Evolutionary conservation across 2,797 vertebrate species (phyloP).

Genomic region (Gypaetus barbatus): DNA sequence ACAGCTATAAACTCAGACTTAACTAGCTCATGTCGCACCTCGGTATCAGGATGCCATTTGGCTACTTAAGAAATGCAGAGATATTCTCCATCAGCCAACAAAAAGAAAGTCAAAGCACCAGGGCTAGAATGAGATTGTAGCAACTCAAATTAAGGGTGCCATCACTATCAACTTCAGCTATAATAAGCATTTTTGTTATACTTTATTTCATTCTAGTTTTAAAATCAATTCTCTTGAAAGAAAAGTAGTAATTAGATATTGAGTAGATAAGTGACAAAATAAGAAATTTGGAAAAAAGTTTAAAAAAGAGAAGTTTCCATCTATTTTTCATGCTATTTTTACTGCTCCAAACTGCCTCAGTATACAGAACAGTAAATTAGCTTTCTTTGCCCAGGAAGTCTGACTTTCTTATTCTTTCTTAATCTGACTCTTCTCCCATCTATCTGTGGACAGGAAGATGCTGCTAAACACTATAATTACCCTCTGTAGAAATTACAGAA

Average conservation of each 20-base stretch:
- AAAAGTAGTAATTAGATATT: not conserved
- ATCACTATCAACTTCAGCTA: not conserved
- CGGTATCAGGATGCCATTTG: not conserved
- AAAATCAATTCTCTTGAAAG: not conserved
- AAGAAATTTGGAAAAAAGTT: not conserved
- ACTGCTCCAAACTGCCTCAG: not conserved
- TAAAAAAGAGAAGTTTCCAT: not conserved
- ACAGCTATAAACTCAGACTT: not conserved
- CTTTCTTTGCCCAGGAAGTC: not conserved
- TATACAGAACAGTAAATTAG: not conserved
- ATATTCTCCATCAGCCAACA: not conserved
- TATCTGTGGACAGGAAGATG: constrained; percentile 51
- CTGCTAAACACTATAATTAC: constrained; percentile 54
- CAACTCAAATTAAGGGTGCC: not conserved
- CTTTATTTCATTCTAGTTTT: not conserved
- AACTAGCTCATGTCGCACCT: not conserved
- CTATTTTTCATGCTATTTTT: not conserved
- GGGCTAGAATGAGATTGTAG: not conserved
- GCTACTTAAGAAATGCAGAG: not conserved
- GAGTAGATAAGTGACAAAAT: not conserved
- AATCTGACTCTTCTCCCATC: constrained; percentile 32
- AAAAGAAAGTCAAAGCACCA: not conserved
- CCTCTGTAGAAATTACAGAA: constrained; percentile 26
- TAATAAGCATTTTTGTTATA: not conserved
- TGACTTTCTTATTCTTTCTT: not conserved